Conservation (phyloP, 1,140 invertebrate genomes). For the Drosophila varians region DNA sequence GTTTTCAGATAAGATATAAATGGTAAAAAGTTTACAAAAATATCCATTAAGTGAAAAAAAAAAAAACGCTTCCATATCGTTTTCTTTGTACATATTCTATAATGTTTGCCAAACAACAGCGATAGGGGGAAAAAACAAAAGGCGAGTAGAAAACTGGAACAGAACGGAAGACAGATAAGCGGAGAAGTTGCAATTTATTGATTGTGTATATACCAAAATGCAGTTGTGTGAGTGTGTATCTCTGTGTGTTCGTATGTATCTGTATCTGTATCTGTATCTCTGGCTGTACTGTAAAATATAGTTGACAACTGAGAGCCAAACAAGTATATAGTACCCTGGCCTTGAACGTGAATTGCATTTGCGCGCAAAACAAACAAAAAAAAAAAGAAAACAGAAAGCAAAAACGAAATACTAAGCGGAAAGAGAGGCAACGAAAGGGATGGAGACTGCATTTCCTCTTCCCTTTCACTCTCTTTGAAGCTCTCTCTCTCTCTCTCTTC, state of each 20-base stretch:
- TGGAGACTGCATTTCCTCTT: slow-evolving; percentile 39
- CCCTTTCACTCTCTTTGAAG: neutral
- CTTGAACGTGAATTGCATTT: slow-evolving; percentile 84
- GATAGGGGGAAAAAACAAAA: slow-evolving; percentile 9
- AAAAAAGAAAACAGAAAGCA: slow-evolving; percentile 19
- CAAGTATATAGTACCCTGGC: slow-evolving; percentile 41
- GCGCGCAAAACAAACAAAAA: slow-evolving; percentile 54
- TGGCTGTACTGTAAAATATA: slow-evolving; percentile 48
- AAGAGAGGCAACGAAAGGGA: slow-evolving; percentile 27
- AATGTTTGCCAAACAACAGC: slow-evolving; percentile 39
- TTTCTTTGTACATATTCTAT: slow-evolving; percentile 7
- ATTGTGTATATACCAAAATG: slow-evolving; percentile 34
- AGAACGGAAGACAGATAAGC: slow-evolving; percentile 23
- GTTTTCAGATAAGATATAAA: neutral
- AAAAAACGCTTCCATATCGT: neutral
- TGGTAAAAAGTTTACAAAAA: neutral
- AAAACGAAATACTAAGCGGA: slow-evolving; percentile 27
- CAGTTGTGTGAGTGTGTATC: slow-evolving; percentile 15
- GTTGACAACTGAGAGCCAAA: slow-evolving; percentile 59
- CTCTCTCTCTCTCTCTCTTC: too few relatives aligned
- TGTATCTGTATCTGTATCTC: slow-evolving; percentile 29
- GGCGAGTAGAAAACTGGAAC: neutral
- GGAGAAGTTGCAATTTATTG: slow-evolving; percentile 63
- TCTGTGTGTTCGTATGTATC: slow-evolving; percentile 43
- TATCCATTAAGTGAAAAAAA: neutral